phyloP scores from a whole-genome alignment of 2,888 invertebrate genomes.

The Agonopterix heracliana region DNA sequence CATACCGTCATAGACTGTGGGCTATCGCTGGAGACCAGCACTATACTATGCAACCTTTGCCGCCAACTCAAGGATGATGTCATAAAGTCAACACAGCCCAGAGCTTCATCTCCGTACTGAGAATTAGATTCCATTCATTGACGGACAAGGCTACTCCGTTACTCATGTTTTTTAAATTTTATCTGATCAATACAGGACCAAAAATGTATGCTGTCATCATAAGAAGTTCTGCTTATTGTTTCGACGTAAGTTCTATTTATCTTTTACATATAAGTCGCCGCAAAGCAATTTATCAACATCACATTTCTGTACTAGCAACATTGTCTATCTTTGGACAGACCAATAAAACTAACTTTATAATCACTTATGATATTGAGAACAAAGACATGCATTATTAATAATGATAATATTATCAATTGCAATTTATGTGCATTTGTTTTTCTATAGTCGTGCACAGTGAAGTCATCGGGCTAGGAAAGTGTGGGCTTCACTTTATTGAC shows the following conservation, averaged over 20 bases:
- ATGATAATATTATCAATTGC: neutral
- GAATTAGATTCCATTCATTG: slow-evolving; percentile 40
- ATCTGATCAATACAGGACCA: slow-evolving; percentile 20
- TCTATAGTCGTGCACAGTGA: neutral
- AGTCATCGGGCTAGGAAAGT: slow-evolving; percentile 1
- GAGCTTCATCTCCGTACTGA: slow-evolving; percentile 43
- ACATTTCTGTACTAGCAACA: too few species aligned
- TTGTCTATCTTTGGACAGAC: too few species aligned
- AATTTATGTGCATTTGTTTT: neutral
- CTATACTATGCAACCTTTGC: slow-evolving; percentile 33
- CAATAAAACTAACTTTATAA: too few species aligned
- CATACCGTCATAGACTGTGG: slow-evolving; percentile 51
- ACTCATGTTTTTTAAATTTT: slow-evolving; percentile 30
- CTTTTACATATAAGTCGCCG: too few species aligned
- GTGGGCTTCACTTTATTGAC: neutral
- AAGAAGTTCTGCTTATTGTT: too few species aligned
- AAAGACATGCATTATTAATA: neutral
- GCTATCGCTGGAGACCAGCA: slow-evolving; percentile 33
- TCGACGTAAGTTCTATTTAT: too few species aligned
- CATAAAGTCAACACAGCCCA: slow-evolving; percentile 49
- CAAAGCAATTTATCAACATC: too few species aligned
- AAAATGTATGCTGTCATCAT: slow-evolving; percentile 25
- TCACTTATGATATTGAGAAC: too few species aligned
- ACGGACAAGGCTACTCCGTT: slow-evolving; percentile 34
- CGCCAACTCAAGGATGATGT: slow-evolving; percentile 53